phyloP scores from a whole-genome alignment of 2,797 vertebrate species.

The Bovichtus diacanthus region DNA sequence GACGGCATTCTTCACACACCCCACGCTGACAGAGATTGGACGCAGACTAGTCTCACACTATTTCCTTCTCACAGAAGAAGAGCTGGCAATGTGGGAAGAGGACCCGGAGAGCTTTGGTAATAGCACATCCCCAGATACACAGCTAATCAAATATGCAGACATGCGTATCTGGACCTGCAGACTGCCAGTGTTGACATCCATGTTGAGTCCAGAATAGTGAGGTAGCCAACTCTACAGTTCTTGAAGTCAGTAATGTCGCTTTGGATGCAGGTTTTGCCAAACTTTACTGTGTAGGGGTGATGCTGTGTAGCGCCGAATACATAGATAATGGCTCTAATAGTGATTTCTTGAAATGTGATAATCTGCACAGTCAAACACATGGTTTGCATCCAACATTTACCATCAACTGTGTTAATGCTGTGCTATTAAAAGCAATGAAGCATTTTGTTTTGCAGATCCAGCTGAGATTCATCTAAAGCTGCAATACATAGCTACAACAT shows the following conservation, averaged over 20 bases:
- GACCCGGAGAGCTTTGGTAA: conserved; percentile 98
- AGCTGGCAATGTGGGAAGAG: conserved; percentile 97
- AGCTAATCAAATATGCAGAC: conserved; percentile 34
- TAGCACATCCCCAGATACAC: conserved; percentile 31
- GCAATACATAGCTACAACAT: too few species aligned
- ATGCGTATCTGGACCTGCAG: conserved; percentile 38
- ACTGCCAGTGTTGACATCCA: conserved; percentile 6
- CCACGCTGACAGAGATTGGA: conserved; percentile 95
- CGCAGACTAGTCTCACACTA: conserved; percentile 95
- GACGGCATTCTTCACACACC: conserved; percentile 94
- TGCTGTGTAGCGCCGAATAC: background rate
- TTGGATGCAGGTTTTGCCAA: background rate
- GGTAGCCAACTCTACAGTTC: background rate
- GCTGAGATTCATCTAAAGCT: background rate
- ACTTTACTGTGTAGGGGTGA: background rate
- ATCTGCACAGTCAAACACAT: background rate
- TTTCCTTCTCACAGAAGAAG: conserved; percentile 95
- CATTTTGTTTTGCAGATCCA: background rate
- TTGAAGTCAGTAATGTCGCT: background rate
- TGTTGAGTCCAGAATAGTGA: conserved; percentile 1
- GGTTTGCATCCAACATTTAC: background rate
- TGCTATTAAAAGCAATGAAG: background rate
- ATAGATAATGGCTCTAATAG: background rate
- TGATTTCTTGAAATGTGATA: background rate
- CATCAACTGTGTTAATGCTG: background rate